phyloP scores from a whole-genome alignment of 2,888 invertebrate genomes.

The Lumbricus terrestris region DNA sequence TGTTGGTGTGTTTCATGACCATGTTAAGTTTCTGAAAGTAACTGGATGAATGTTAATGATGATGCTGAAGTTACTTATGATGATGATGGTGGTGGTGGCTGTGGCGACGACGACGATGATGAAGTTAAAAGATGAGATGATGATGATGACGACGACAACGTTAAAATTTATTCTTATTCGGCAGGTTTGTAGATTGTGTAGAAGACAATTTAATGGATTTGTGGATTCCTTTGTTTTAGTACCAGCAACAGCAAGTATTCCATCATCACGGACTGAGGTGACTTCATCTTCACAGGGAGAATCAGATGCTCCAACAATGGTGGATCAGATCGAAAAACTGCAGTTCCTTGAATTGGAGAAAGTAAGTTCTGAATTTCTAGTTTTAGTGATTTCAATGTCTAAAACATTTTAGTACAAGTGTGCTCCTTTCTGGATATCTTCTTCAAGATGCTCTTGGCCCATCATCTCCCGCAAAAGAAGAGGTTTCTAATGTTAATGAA shows the following conservation, averaged over 20 bases:
- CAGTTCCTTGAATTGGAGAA: conserved; percentile 19
- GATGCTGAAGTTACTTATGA: background rate
- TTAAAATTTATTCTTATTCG: too few species aligned
- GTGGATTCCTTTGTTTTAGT: background rate
- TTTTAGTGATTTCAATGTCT: background rate
- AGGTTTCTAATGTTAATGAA: too few species aligned
- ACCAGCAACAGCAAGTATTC: background rate
- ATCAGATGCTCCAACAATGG: background rate
- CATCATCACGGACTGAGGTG: background rate
- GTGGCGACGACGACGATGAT: too few species aligned
- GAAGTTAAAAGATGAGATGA: too few species aligned
- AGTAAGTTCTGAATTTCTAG: background rate
- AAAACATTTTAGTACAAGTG: too few species aligned
- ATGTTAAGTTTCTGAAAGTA: background rate
- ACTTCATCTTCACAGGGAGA: background rate
- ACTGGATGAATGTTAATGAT: background rate
- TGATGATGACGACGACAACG: too few species aligned
- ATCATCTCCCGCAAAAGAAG: too few species aligned
- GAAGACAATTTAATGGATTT: background rate
- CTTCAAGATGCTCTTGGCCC: too few species aligned
- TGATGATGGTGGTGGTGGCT: too few species aligned
- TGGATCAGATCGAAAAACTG: conserved; percentile 20
- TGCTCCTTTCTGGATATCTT: too few species aligned
- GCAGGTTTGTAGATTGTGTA: too few species aligned
- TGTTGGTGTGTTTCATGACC: background rate